These are phyloP conservation scores for Pentamera pediparva DNA, from an alignment of 53 echinoderm and acorn worm genomes.

Conservation along the genomic window DNA sequence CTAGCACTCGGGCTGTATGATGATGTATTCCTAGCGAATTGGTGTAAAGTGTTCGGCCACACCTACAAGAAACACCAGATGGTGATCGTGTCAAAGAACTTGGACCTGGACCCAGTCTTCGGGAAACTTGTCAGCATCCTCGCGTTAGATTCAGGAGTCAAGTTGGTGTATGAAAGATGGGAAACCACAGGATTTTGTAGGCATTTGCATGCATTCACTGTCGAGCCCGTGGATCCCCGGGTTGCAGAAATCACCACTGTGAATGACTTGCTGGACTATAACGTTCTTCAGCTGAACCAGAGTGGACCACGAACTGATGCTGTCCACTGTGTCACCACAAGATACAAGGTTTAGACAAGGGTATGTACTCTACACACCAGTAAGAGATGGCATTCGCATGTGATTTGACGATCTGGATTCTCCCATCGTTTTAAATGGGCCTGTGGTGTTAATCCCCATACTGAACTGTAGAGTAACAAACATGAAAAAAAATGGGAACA, in stretches of 20 bases:
- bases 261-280: constrained; percentile 13
- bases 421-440: too few species aligned
- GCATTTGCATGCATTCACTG: constrained; percentile 11
- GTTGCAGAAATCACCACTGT: not conserved
- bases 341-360: not conserved
- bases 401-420: too few species aligned
- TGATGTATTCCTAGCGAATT: constrained; percentile 31
- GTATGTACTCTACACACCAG: not conserved
- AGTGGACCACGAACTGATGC: not conserved
- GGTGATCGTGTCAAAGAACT: not conserved
- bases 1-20: constrained; percentile 27
- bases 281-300: constrained; percentile 8
- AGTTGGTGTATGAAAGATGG: constrained; percentile 3
- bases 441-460: too few species aligned
- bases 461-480: too few species aligned
- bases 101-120: constrained; percentile 1
- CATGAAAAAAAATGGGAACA: too few species aligned
- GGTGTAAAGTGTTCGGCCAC: constrained; percentile 32
- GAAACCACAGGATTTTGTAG: not conserved
- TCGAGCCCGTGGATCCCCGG: not conserved
- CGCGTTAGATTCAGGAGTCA: not conserved
- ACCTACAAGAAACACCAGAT: constrained; percentile 5
- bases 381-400: too few species aligned
- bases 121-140: constrained; percentile 19
- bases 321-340: not conserved